Conservation (phyloP, 2,113 vertebrate genomes). For the Lucifuga dentata region DNA sequence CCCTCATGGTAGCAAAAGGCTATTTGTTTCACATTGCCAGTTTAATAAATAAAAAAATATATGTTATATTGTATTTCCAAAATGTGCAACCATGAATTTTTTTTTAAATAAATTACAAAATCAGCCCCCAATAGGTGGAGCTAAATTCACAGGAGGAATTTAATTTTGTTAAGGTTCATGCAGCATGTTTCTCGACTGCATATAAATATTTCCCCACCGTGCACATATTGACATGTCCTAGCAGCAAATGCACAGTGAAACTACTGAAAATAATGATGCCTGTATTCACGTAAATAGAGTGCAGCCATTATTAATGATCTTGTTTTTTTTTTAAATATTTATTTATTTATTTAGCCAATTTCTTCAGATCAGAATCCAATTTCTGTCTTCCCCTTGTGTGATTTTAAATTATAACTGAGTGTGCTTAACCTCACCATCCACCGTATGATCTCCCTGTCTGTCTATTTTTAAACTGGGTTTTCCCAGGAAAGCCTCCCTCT, state of each 20-base stretch:
- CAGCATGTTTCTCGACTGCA: too few species aligned
- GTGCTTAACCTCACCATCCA: slow-evolving; percentile 12
- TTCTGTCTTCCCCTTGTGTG: background rate
- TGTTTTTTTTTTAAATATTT: too few species aligned
- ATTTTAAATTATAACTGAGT: background rate
- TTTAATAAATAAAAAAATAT: background rate
- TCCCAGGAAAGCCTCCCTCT: slow-evolving; percentile 24
- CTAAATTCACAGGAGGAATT: background rate
- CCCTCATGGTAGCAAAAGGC: slow-evolving; percentile 1
- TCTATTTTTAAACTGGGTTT: slow-evolving; percentile 38
- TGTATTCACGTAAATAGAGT: too few species aligned
- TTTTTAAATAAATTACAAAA: background rate
- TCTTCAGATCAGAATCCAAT: too few species aligned
- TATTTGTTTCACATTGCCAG: background rate
- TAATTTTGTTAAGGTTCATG: too few species aligned
- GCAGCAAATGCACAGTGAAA: too few species aligned
- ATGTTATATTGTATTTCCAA: background rate
- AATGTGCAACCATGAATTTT: background rate
- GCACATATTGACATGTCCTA: too few species aligned
- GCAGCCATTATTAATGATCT: too few species aligned
- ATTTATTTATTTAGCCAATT: too few species aligned
- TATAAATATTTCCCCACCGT: too few species aligned
- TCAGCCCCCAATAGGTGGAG: background rate
- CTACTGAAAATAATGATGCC: too few species aligned
- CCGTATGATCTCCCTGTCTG: slow-evolving; percentile 25